Conservation (phyloP, 2,888 invertebrate species). For the Heteropelma amictum region DNA sequence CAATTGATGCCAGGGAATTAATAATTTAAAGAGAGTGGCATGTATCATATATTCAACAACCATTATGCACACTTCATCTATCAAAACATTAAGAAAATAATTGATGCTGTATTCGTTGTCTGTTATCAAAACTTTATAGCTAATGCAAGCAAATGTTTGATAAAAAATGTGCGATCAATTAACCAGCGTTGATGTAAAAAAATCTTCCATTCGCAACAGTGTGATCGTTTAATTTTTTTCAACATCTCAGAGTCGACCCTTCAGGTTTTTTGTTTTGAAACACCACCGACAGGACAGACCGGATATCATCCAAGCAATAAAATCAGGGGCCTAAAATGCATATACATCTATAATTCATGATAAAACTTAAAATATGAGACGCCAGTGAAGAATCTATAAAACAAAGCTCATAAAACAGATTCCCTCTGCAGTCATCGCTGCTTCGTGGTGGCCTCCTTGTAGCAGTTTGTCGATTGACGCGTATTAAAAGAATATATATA, state of each 20-base stretch:
- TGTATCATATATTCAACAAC: constrained; percentile 23
- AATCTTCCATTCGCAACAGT: too few relatives aligned
- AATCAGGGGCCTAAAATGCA: constrained; percentile 13
- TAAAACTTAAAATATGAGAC: constrained; percentile 22
- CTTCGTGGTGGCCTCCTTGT: constrained; percentile 71
- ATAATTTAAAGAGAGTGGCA: constrained; percentile 73
- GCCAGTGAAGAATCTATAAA: constrained; percentile 52
- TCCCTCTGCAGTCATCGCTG: constrained; percentile 26
- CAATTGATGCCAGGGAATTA: constrained; percentile 72
- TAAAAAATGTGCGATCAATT: too few relatives aligned
- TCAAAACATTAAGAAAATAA: background rate
- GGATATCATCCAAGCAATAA: constrained; percentile 23
- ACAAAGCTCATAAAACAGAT: constrained; percentile 52
- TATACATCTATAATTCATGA: constrained; percentile 23
- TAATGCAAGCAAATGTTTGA: too few relatives aligned
- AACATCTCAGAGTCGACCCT: too few relatives aligned
- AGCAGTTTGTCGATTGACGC: constrained; percentile 68
- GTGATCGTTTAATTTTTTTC: too few relatives aligned
- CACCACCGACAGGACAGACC: background rate
- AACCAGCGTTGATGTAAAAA: too few relatives aligned
- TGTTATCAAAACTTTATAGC: constrained; percentile 13
- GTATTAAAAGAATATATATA: constrained; percentile 72
- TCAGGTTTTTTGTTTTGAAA: too few relatives aligned
- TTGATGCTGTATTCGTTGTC: too few relatives aligned
- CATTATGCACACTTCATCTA: background rate